These are phyloP conservation scores for Gymnopithys bicolor DNA, from an alignment of 2,797 vertebrate species.

Conservation along the genomic window DNA sequence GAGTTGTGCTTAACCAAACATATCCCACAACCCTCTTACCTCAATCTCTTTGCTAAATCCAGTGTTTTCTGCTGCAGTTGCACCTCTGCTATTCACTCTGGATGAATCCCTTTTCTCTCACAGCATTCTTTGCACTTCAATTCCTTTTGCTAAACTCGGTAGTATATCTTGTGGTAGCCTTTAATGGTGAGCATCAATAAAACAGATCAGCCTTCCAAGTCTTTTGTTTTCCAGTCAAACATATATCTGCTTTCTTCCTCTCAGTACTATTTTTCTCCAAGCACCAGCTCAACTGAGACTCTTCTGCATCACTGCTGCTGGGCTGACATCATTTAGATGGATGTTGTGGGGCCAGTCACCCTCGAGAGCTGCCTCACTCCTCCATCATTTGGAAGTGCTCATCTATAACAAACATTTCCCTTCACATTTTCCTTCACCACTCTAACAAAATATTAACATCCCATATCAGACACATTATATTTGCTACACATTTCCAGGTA, in stretches of 20 bases:
- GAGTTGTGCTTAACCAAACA: background rate
- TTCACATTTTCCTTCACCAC: background rate
- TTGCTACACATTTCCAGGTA: background rate
- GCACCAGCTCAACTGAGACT: conserved; percentile 30
- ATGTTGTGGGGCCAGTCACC: background rate
- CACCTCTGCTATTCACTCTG: background rate
- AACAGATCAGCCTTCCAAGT: conserved; percentile 44
- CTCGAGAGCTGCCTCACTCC: background rate
- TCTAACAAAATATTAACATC: conserved; percentile 5
- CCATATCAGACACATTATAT: background rate
- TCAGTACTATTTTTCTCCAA: conserved; percentile 31
- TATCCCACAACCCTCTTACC: background rate
- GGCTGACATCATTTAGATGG: background rate
- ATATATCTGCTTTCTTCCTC: conserved; percentile 34
- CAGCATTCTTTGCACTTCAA: background rate
- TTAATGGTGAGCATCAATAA: conserved; percentile 65
- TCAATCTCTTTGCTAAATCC: background rate
- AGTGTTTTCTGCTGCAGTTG: background rate
- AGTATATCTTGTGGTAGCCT: conserved; percentile 35
- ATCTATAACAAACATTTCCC: conserved; percentile 3
- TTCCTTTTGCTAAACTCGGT: background rate
- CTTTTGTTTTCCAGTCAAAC: conserved; percentile 44
- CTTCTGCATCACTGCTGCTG: conserved; percentile 40
- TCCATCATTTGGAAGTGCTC: conserved; percentile 6
- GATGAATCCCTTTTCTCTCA: background rate